Percentiles rank a stretch among this genome's conserved stretches.
phyloP scores from a whole-genome alignment of 2,113 vertebrate genomes.

The Lasiurus borealis region DNA sequence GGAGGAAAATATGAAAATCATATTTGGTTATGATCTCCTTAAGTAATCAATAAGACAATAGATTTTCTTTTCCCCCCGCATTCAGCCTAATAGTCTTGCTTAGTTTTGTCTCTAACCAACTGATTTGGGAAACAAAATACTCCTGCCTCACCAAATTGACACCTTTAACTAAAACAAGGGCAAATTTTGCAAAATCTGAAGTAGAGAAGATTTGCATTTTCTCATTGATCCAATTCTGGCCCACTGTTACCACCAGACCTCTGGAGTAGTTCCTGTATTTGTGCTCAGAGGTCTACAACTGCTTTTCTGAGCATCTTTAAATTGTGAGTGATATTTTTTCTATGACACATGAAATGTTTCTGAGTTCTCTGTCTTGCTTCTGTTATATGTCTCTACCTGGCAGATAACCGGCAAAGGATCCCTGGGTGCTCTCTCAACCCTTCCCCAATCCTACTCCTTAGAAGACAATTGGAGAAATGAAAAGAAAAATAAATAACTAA shows the following conservation, averaged over 20 bases:
- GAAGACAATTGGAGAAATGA: background rate
- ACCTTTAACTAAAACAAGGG: background rate
- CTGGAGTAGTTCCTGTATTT: background rate
- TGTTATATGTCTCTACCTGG: background rate
- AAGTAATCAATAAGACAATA: background rate
- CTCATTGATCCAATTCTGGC: background rate
- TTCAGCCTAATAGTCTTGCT: background rate
- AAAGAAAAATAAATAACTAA: background rate
- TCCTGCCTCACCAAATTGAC: background rate
- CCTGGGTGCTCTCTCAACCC: background rate
- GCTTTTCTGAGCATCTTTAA: background rate
- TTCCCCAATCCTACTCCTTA: background rate
- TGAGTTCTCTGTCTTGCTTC: background rate
- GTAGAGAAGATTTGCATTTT: background rate
- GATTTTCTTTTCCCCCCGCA: background rate
- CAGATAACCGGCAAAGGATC: background rate
- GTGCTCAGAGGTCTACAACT: background rate
- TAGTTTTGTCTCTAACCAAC: background rate
- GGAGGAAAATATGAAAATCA: background rate
- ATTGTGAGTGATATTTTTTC: background rate
- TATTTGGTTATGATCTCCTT: background rate
- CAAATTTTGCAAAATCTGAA: background rate
- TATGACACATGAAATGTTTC: background rate
- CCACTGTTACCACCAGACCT: rapidly evolving
- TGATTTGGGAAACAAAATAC: constrained; percentile 36